phyloP scores from a whole-genome alignment of 2,113 vertebrate species.

The Otolemur garnettii region DNA sequence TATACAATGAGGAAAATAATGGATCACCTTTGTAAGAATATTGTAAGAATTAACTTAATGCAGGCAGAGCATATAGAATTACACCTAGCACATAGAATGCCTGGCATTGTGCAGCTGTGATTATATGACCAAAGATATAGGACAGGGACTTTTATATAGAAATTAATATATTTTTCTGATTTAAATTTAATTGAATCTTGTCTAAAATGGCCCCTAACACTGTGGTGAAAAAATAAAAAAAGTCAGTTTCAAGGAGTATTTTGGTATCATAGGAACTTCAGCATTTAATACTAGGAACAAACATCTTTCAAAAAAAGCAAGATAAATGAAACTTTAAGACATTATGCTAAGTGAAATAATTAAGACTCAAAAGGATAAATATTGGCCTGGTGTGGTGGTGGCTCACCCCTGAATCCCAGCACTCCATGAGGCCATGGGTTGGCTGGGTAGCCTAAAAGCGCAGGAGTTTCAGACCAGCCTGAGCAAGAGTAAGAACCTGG shows the following conservation, averaged over 20 bases:
- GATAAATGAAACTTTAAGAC: background rate
- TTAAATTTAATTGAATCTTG: slow-evolving; percentile 9
- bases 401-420: no score
- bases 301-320: background rate
- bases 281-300: slow-evolving; percentile 19
- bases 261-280: background rate
- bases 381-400: no score
- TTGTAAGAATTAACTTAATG: background rate
- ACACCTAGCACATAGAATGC: background rate
- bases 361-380: background rate
- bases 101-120: background rate
- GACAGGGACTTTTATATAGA: background rate
- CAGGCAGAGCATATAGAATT: background rate
- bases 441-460: no score
- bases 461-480: no score
- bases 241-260: background rate
- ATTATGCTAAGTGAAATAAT: background rate
- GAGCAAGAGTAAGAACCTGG: no score
- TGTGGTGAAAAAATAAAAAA: background rate
- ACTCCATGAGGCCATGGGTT: no score
- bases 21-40: background rate
- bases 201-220: background rate
- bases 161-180: background rate
- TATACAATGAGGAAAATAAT: background rate
- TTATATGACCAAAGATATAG: background rate